These are phyloP conservation scores for Palythoa grandis DNA, from an alignment of 92 coral and sea anemone genomes.

Conservation along the genomic window DNA sequence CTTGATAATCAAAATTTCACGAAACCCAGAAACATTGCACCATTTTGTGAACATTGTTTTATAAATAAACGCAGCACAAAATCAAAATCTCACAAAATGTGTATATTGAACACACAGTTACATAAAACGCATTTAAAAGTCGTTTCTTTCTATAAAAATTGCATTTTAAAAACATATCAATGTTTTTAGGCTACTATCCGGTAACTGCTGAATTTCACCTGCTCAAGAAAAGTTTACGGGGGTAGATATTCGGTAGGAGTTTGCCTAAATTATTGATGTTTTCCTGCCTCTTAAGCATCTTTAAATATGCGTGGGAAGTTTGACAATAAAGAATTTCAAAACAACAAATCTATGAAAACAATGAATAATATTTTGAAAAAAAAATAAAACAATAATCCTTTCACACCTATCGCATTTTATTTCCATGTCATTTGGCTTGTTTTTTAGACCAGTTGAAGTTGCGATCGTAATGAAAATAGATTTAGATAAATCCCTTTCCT, in stretches of 20 bases:
- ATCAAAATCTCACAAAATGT: neutral
- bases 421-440: neutral
- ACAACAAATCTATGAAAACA: neutral
- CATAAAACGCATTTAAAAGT: neutral
- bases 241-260: conserved; percentile 12
- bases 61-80: neutral
- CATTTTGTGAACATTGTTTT: neutral
- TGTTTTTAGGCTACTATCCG: neutral
- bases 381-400: neutral
- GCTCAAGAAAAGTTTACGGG: conserved; percentile 3
- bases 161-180: neutral
- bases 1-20: neutral
- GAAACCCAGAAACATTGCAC: neutral
- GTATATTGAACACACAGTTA: neutral
- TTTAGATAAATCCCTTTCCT: neutral
- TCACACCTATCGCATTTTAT: neutral
- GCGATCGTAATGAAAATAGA: neutral
- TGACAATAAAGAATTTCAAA: neutral
- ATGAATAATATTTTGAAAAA: neutral
- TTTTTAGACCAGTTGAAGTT: neutral
- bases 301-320: conserved; percentile 38
- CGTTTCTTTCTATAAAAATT: neutral
- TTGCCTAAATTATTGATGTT: conserved; percentile 23
- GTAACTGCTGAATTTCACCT: conserved; percentile 15
- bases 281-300: conserved; percentile 24